Evolutionary conservation across 1,140 invertebrate species (phyloP).

Genomic region (Solen grandis): DNA sequence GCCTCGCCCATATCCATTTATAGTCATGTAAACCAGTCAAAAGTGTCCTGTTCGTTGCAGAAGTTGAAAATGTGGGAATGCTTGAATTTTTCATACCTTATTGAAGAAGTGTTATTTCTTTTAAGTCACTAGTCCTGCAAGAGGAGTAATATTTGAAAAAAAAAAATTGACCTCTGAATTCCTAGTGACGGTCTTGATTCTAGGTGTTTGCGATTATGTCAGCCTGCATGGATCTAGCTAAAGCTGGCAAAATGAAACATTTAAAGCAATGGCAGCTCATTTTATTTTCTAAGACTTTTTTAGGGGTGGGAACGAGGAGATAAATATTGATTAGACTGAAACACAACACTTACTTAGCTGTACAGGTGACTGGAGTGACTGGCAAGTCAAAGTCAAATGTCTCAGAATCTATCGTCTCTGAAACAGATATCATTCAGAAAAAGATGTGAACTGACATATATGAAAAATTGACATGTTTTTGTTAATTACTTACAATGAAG

Average conservation of each 20-base stretch:
- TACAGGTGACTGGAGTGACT: conserved; percentile 8
- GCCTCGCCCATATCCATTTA: too few species aligned
- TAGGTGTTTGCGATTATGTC: not conserved
- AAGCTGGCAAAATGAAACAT: not conserved
- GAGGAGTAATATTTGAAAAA: too few species aligned
- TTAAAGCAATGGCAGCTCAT: not conserved
- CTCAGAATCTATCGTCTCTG: conserved; percentile 31
- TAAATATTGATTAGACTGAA: not conserved
- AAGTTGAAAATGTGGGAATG: too few species aligned
- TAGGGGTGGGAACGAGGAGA: too few species aligned
- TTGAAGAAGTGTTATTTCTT: too few species aligned
- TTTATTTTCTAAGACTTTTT: too few species aligned
- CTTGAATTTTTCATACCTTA: too few species aligned
- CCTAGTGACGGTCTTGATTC: not conserved
- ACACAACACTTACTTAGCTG: conserved; percentile 12
- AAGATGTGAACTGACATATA: not conserved
- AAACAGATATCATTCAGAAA: not conserved
- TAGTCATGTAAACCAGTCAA: too few species aligned
- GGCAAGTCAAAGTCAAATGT: conserved; percentile 49
- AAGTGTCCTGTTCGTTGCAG: too few species aligned
- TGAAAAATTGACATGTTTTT: not conserved
- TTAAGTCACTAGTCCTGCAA: too few species aligned
- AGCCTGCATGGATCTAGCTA: not conserved
- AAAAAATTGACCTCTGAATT: too few species aligned
- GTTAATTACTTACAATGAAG: not conserved